A percentile compares a stretch with the other conserved stretches of the same genome.
These are phyloP conservation scores for Echeneis naucrates DNA, from an alignment of 2,797 vertebrate species.

Conservation along the genomic window DNA sequence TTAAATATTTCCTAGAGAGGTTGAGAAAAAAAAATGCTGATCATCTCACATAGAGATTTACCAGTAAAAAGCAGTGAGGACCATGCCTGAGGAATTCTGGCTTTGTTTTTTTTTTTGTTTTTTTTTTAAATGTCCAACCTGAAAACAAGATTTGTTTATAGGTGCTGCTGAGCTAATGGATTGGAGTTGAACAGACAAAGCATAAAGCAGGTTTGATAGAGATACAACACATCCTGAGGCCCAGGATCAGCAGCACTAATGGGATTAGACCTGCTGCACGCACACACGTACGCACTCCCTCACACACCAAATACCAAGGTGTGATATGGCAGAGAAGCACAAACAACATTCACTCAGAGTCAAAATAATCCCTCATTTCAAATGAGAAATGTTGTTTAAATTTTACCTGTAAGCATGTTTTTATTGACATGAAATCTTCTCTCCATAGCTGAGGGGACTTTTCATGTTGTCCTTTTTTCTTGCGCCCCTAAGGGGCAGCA, in stretches of 20 bases:
- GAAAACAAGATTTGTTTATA: slow-evolving; percentile 60
- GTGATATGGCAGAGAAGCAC: slow-evolving; percentile 14
- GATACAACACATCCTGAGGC: slow-evolving; percentile 63
- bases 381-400: slow-evolving; percentile 18
- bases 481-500: slow-evolving; percentile 84
- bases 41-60: slow-evolving; percentile 12
- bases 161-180: slow-evolving; percentile 42
- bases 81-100: slow-evolving; percentile 29
- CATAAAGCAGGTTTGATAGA: slow-evolving; percentile 69
- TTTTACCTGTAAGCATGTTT: not conserved
- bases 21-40: slow-evolving; percentile 13
- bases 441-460: not conserved
- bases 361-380: slow-evolving; percentile 9
- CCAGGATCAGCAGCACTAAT: slow-evolving; percentile 68
- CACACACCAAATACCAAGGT: slow-evolving; percentile 40
- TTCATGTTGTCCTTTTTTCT: slow-evolving; percentile 18
- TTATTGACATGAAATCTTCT: not conserved
- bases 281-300: slow-evolving; percentile 21
- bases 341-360: slow-evolving; percentile 25
- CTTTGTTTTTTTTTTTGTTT: slow-evolving; percentile 9
- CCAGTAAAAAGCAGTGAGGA: slow-evolving; percentile 1
- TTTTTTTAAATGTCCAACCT: slow-evolving; percentile 25
- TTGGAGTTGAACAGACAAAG: slow-evolving; percentile 43
- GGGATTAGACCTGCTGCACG: slow-evolving; percentile 66
- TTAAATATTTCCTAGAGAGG: slow-evolving; percentile 5